phyloP scores from a whole-genome alignment of 1,140 invertebrate genomes.

The Euura saliciscinereae region DNA sequence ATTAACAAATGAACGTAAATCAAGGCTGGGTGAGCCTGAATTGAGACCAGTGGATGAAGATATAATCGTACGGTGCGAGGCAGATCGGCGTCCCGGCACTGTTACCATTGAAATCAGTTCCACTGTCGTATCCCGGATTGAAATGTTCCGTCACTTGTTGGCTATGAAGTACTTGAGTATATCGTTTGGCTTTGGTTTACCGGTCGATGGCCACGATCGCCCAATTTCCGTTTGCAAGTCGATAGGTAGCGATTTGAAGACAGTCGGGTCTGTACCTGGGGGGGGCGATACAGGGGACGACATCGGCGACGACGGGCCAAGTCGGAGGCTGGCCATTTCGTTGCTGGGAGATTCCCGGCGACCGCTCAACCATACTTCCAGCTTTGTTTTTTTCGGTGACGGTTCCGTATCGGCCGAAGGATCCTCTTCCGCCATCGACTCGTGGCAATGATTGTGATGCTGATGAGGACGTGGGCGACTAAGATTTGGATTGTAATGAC shows the following conservation, averaged over 20 bases:
- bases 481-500: neutral
- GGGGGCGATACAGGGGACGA: constrained; percentile 38
- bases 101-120: too few relatives aligned
- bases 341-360: constrained; percentile 53
- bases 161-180: constrained; percentile 56
- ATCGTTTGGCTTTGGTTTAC: constrained; percentile 55
- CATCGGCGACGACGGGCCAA: constrained; percentile 52
- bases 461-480: neutral
- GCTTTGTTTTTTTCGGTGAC: constrained; percentile 70
- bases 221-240: constrained; percentile 49
- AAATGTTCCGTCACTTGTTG: constrained; percentile 47
- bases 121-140: too few relatives aligned
- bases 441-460: neutral
- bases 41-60: too few relatives aligned
- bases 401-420: constrained; percentile 70
- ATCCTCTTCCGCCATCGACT: constrained; percentile 44
- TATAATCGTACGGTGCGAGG: too few relatives aligned
- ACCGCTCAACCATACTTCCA: constrained; percentile 56
- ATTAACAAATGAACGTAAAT: too few relatives aligned
- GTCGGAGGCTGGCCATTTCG: constrained; percentile 51
- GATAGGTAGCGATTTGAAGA: constrained; percentile 47
- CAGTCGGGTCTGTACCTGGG: constrained; percentile 40
- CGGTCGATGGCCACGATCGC: constrained; percentile 47
- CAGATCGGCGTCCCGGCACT: too few relatives aligned
- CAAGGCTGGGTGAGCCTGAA: too few relatives aligned